These are phyloP conservation scores for Xanthorhoe designata DNA, from an alignment of 2,888 invertebrate genomes.

Conservation along the genomic window DNA sequence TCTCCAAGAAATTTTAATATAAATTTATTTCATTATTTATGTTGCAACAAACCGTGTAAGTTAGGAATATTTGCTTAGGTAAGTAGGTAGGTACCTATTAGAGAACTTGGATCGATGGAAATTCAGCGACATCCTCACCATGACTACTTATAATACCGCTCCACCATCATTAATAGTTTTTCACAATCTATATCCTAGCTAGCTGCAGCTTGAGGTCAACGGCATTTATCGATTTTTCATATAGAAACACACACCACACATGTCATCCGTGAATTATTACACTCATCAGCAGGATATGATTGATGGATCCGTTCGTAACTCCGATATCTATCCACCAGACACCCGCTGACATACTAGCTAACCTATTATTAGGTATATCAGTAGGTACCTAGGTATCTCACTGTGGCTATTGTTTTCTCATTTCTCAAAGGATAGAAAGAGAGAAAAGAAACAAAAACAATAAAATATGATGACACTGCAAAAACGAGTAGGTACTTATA, in stretches of 20 bases:
- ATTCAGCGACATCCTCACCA: too few relatives aligned
- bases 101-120: too few relatives aligned
- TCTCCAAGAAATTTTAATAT: too few relatives aligned
- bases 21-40: too few relatives aligned
- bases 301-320: not conserved
- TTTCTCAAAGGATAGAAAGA: not conserved
- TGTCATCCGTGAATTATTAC: not conserved
- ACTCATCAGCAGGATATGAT: not conserved
- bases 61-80: too few relatives aligned
- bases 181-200: slow-evolving; percentile 1
- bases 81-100: too few relatives aligned
- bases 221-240: slow-evolving; percentile 16
- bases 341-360: not conserved
- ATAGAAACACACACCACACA: not conserved
- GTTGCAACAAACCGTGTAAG: too few relatives aligned
- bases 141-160: too few relatives aligned
- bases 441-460: not conserved
- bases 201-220: slow-evolving; percentile 14
- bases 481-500: too few relatives aligned
- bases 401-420: not conserved
- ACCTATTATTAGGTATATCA: not conserved
- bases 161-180: not conserved
- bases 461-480: too few relatives aligned
- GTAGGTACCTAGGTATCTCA: too few relatives aligned
- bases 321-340: not conserved